Evolutionary conservation across 2,113 vertebrate species (phyloP).

Genomic region (Mustelus asterias): DNA sequence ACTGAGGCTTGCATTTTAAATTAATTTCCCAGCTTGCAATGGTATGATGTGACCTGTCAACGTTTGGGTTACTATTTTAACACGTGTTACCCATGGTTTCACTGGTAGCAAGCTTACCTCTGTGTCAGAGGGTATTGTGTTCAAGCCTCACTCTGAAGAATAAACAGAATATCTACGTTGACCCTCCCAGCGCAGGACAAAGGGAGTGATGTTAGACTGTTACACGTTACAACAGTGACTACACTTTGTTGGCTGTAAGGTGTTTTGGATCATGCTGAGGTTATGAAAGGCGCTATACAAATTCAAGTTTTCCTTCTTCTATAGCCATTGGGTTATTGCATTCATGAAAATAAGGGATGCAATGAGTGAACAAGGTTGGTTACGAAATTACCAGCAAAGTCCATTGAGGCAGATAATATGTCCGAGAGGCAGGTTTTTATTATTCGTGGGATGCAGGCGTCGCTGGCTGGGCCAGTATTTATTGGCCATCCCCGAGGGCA

Average conservation of each 20-base stretch:
- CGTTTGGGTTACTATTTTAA: neutral
- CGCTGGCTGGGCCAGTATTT: too few species aligned
- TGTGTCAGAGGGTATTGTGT: neutral
- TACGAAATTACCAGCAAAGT: neutral
- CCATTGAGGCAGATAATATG: neutral
- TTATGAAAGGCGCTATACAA: neutral
- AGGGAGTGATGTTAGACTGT: neutral
- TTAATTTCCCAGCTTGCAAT: neutral
- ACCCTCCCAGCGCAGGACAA: too few species aligned
- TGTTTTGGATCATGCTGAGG: neutral
- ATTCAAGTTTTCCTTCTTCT: neutral
- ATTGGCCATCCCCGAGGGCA: too few species aligned
- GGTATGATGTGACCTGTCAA: neutral
- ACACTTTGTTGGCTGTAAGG: neutral
- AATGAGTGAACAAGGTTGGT: neutral
- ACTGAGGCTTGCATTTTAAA: neutral
- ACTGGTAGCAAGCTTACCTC: neutral
- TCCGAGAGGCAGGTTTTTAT: too few species aligned
- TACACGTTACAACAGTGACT: neutral
- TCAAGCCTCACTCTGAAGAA: neutral
- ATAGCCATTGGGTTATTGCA: neutral
- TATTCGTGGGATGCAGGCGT: too few species aligned
- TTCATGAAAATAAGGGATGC: neutral
- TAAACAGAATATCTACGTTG: neutral
- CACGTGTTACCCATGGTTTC: neutral